These are phyloP conservation scores for Pristionchus japonicus DNA, from an alignment of 2,888 invertebrate species.

Conservation along the genomic window DNA sequence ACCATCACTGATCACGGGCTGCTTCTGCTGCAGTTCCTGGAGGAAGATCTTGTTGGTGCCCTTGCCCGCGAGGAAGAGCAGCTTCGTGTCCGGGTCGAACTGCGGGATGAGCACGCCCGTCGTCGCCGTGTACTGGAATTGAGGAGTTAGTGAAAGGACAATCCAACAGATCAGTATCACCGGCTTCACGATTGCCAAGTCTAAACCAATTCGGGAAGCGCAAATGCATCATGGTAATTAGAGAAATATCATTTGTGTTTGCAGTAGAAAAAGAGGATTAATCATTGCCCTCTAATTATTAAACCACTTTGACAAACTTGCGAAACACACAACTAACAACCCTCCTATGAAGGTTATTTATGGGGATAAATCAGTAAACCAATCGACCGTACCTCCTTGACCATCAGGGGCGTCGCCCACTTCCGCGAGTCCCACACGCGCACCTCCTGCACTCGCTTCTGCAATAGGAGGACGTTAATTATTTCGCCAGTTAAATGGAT, in stretches of 20 bases:
- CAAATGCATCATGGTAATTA: background rate
- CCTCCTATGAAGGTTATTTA: no score
- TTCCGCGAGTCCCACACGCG: slow-evolving; percentile 90
- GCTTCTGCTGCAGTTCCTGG: slow-evolving; percentile 89
- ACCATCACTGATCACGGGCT: slow-evolving; percentile 75
- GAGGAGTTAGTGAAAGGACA: background rate
- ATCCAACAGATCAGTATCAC: background rate
- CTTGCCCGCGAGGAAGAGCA: slow-evolving; percentile 92
- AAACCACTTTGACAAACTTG: background rate
- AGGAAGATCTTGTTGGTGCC: slow-evolving; percentile 90
- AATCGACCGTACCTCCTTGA: slow-evolving; percentile 22
- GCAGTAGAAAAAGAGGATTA: no score
- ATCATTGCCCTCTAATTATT: no score
- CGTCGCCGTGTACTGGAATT: slow-evolving; percentile 39
- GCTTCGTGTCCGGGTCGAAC: slow-evolving; percentile 92
- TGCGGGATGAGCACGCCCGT: slow-evolving; percentile 88
- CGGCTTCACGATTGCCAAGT: background rate
- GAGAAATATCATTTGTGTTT: no score
- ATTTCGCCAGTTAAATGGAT: no score
- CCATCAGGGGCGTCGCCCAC: slow-evolving; percentile 82
- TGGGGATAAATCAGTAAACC: no score
- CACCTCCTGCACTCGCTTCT: slow-evolving; percentile 88
- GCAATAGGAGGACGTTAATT: slow-evolving; percentile 55
- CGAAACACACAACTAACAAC: background rate
- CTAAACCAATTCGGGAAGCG: background rate